These are phyloP conservation scores for Leucophenga montana DNA, from an alignment of 2,888 invertebrate genomes.

Conservation along the genomic window DNA sequence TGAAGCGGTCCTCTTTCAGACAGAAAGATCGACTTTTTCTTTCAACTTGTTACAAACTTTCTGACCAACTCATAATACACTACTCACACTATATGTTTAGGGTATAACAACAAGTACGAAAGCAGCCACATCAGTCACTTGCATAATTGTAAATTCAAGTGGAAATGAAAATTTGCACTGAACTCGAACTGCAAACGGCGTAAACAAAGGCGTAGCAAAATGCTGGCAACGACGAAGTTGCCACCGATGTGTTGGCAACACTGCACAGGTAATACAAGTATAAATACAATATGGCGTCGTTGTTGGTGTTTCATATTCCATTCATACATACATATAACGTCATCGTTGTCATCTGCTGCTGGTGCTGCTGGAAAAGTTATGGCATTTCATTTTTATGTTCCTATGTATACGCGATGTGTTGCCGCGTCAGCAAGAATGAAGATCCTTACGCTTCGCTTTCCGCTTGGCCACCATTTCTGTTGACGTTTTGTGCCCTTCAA, in stretches of 20 bases:
- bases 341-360: conserved; percentile 51
- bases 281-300: conserved; percentile 46
- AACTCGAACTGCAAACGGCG: conserved; percentile 47
- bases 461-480: not conserved
- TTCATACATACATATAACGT: conserved; percentile 47
- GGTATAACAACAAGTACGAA: conserved; percentile 54
- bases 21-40: too few relatives aligned
- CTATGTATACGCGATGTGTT: conserved; percentile 13
- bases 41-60: too few relatives aligned
- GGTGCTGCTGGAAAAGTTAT: conserved; percentile 55
- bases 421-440: conserved; percentile 46
- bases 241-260: not conserved
- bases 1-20: not conserved
- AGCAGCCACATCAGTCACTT: conserved; percentile 63
- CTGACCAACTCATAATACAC: too few relatives aligned
- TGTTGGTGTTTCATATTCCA: conserved; percentile 63
- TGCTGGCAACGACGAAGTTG: conserved; percentile 37
- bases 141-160: conserved; percentile 72
- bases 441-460: conserved; percentile 26
- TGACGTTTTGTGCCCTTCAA: conserved; percentile 54
- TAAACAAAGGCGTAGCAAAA: conserved; percentile 21
- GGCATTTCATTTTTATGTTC: conserved; percentile 56
- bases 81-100: too few relatives aligned
- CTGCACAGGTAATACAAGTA: conserved; percentile 37
- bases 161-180: conserved; percentile 70